Base-by-base conservation (phyloP, 2,797 vertebrate genomes). In the Brachymystax lenok region DNA sequence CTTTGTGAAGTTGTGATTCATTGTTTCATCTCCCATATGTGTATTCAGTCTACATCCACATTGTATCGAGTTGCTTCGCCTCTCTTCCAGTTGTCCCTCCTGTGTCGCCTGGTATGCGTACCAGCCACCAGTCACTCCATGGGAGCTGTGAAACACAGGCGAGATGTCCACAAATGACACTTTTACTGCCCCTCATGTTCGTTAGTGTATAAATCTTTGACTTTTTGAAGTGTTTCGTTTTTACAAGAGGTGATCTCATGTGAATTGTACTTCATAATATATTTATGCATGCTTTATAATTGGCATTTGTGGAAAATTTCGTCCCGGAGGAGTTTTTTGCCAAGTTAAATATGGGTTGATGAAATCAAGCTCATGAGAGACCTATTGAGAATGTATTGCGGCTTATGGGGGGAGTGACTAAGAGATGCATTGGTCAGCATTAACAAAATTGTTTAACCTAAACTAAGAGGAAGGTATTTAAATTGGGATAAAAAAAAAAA, bases 191-290 rank as follows among this genome's bases (percentile, higher is more conserved):
- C 27, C 40, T 28, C n/a, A 74, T 67, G 76, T 64, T 78, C 69
- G 71, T 63, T 76, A 75, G 63, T 73, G 30, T 74, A 73, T 73
- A 82, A 78, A 82, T 74, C 77, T 79, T 74, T 51, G 66, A n/a
- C 73, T 59, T 78, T 56, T 74, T 74, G 67, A 75, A 79, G 64
- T 79, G 64, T 59, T 33, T 14, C 13, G 73, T 77, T 81, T 83
- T 77, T 72, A 66, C 8, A 68, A 76, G 74, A 51, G 24, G 63
- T 90, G 86, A 88, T 80, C 80, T 89, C 88, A 91, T 79, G 82
- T 79, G 77, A 79, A 85, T 74, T 69, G 51, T 54, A 83, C 54
- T 71, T 82, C 54, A 84, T 70, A 50, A 84, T 71, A 50, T 81
- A 75, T 86, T 88, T 82, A 83, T 69, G 33, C 83, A 54, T 68